Base-by-base conservation (phyloP, 2,888 invertebrate species). In the Leistus spinibarbis region DNA sequence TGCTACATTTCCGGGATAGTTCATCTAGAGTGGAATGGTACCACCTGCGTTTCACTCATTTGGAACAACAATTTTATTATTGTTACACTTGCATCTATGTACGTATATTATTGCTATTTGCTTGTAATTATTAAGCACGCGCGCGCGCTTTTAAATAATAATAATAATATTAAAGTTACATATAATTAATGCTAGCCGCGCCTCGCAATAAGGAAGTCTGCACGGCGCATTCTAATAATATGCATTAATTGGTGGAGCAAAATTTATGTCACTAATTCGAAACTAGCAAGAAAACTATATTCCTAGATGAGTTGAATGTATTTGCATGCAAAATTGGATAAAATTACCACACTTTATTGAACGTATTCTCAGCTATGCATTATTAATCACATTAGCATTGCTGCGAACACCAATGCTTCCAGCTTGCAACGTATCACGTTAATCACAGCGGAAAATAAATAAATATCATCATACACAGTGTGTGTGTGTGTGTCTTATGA, bases 101-200 rank as follows among this genome's bases (percentile, higher is more conserved):
- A 40, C 1, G 40, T 7, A 40, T 40, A n/a, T n/a, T n/a, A n/a
- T n/a, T n/a, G n/a, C n/a, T n/a, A n/a, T n/a, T n/a, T 57, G 64
- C 23, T 71, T 65, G 64, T 56, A 71, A 71, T 71, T 71, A 71
- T 56, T 63, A 63, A 70, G 63, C 70, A 63, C 70, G 71, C 54
- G 63, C 54, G 54, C 40, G 54, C 64, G 65, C 64, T 65, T 71
- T 70, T 71, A 71, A 71, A 71, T 71, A 56, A 71, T 71, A 27
- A 54, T 71, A 71, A 71, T 71, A 63, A 10, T 40, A 40, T 10
- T 7, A 40, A 56, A 63, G 23, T 53, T 60, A 60, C 24, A 62
- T 63, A 70, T 70, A 70, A 70, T 70, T 70, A 70, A 63, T 63
- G 40, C 60, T 60, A 40, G 70, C 63, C 70, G 63, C 19, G 22